Evolutionary conservation across 1,140 invertebrate species (phyloP).

Genomic region (Anastrepha ludens): DNA sequence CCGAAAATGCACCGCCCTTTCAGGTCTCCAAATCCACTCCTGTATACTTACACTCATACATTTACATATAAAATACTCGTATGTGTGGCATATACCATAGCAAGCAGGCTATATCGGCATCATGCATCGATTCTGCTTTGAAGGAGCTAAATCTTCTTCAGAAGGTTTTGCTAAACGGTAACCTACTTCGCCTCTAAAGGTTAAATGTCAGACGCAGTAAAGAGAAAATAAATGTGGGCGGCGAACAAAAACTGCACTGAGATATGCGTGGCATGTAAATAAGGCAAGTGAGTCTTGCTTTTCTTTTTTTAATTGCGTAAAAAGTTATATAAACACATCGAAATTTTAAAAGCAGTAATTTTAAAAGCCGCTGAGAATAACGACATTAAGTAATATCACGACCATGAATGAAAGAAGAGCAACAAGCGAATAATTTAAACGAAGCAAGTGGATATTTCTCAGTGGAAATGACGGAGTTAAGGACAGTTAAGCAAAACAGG

Average conservation of each 20-base stretch:
- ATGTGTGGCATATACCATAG: no score
- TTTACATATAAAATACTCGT: no score
- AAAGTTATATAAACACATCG: not conserved
- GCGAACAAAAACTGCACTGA: not conserved
- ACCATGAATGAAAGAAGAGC: not conserved
- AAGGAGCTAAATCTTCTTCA: not conserved
- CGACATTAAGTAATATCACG: not conserved
- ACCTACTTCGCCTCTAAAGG: not conserved
- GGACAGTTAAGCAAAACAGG: not conserved
- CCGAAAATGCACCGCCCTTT: no score
- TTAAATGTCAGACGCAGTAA: constrained; percentile 16
- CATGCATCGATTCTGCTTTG: constrained; percentile 1
- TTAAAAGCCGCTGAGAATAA: not conserved
- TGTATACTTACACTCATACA: no score
- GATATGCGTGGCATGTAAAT: constrained; percentile 42
- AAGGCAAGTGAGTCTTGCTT: not conserved
- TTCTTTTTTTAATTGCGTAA: not conserved
- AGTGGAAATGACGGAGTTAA: not conserved
- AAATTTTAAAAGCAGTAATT: not conserved
- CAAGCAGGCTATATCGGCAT: not conserved
- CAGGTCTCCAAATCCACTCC: no score
- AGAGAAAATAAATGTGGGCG: not conserved
- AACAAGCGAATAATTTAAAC: not conserved
- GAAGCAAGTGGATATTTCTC: not conserved
- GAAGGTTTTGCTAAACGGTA: constrained; percentile 11